Base-by-base conservation (phyloP, 2,888 invertebrate species). In the Eupithecia dodoneata region DNA sequence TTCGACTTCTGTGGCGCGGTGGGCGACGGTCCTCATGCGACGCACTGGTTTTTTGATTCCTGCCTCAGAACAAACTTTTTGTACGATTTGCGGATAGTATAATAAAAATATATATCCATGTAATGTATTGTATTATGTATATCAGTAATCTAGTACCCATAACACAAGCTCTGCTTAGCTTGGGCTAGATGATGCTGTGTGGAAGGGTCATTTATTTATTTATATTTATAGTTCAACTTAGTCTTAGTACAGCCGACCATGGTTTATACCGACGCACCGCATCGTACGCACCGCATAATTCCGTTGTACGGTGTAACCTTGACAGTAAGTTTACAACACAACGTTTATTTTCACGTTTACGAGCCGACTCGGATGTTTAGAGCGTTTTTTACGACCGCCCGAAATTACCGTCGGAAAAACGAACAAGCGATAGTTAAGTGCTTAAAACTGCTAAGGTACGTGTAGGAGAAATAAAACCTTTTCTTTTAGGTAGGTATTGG, bases 341-440 rank as follows among this genome's bases (percentile, higher is more conserved):
- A 85, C 89, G 89, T 89, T 92, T 92, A 90, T 90, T 88, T 87
- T 81, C 84, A 83, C 90, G 88, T 93, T 94, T 93, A 93, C 90
- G 89, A 89, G 84, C 86, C 83, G 84, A 86, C 87, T 88, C 87
- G 89, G 87, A 90, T 91, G 92, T 90, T 93, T 90, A 92, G 90
- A 88, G 88, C 87, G 85, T 90, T 93, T 93, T 92, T 93, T 93
- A 93, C 90, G 93, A 92, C 84, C 88, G 82, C 76, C 80, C 85
- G 84, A 87, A 89, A 89, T 91, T 90, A 42, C 80, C 78, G 84
- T 79, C 65, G 13, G 75, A 79, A 4, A 79, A 79, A 79, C 74
- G 76, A 63, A 69, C 70, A 71, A 79, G 81, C 67, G 79, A 47
- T 75, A 74, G 83, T 78, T 76, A 47, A 13, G 42, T 67, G 47